Conservation (phyloP, 2,797 vertebrate species). For the Smutsia temminckii region DNA sequence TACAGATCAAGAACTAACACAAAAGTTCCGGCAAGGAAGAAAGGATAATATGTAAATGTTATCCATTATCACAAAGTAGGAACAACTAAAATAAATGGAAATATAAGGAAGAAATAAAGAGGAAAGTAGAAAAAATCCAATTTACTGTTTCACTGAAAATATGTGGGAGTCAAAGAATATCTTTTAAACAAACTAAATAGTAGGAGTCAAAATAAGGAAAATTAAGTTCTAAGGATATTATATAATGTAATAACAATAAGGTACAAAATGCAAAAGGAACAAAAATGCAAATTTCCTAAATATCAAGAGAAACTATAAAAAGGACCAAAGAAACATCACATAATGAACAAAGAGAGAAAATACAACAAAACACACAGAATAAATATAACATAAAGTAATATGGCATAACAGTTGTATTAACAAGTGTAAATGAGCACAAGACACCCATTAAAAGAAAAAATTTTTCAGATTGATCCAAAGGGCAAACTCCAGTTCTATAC, state of each 20-base stretch:
- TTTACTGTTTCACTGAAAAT: not conserved
- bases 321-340: not conserved
- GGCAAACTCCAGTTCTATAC: not conserved
- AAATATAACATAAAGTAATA: not conserved
- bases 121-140: not conserved
- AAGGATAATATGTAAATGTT: not conserved
- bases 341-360: not conserved
- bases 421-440: not conserved
- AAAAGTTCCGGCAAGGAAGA: not conserved
- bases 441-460: not conserved
- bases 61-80: not conserved
- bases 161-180: not conserved
- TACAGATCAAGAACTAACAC: not conserved
- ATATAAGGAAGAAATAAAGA: not conserved
- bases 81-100: not conserved
- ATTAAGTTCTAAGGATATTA: not conserved
- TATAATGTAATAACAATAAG: not conserved
- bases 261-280: not conserved
- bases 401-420: not conserved
- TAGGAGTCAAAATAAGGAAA: not conserved
- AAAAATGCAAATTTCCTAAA: not conserved
- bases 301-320: not conserved
- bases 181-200: not conserved
- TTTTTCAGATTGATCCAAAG: not conserved
- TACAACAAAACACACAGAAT: not conserved